Base-by-base conservation (phyloP, 2,113 vertebrate genomes). In the Emydocephalus ijimae region DNA sequence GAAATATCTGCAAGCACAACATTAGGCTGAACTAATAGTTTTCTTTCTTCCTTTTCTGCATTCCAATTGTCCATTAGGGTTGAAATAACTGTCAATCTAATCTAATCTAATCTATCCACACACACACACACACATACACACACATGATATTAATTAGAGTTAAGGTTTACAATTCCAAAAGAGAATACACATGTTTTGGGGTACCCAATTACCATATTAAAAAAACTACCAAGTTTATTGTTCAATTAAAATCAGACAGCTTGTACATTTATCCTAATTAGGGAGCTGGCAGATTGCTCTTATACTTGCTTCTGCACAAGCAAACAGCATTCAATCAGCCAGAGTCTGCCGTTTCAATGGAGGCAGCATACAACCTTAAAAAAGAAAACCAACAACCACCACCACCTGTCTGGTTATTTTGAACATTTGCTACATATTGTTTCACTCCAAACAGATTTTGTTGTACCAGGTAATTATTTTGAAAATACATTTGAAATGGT, bases 361-460 rank as follows among this genome's bases (percentile, higher is more conserved):
- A 57, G 56, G 52, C 74, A 59, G 29, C 34, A 20, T 39, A 61
- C 57, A 89, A 89, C 56, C 55, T 92, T 64, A 61, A 89, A 39
- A 69, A 69, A 64, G 29, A 64, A 4, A n/a, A 2, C 4, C 0
- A 21, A 56, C 20, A 52, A 26, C 57, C 2, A 59, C 57, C 2
- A 12, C 88, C 39, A 86, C 56, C 87, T 93, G 74, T 74, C 24
- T 93, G 90, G 85, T 93, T 92, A 64, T 93, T 86, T 93, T 64
- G 89, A 85, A 91, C 55, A 24, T 39, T 91, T 57, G 7, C 34
- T 39, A 4, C 85, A 34, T 29, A 85, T 20, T 9, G 5, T 26
- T 92, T 0, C 0, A 18, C 14, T 26, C 5, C 1, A 29, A 59
- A 54, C 24, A 55, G 50, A 69, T 61, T 61, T 34, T 85, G 15